These are phyloP conservation scores for Dicentrarchus labrax DNA, from an alignment of 2,113 vertebrate species.

Conservation along the genomic window DNA sequence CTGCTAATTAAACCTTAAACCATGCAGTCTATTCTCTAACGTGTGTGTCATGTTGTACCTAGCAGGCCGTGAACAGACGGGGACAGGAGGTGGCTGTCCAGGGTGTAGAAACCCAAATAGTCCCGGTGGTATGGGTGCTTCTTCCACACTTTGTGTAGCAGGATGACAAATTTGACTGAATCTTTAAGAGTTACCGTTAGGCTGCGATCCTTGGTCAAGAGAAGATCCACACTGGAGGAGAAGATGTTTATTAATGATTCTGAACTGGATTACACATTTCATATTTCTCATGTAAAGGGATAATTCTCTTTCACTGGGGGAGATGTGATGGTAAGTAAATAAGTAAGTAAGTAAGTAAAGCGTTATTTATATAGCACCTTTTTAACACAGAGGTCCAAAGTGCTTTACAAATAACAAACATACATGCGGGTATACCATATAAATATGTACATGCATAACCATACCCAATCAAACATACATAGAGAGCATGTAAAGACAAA, in stretches of 20 bases:
- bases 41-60: conserved; percentile 83
- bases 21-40: too few species aligned
- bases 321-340: too few species aligned
- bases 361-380: too few species aligned
- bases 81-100: conserved; percentile 90
- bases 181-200: conserved; percentile 87
- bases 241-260: neutral
- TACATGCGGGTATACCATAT: too few species aligned
- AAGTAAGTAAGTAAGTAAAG: too few species aligned
- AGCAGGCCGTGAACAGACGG: conserved; percentile 90
- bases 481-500: too few species aligned
- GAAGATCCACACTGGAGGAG: conserved; percentile 87
- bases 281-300: neutral
- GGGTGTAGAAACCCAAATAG: conserved; percentile 93
- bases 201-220: conserved; percentile 86
- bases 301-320: neutral
- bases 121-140: conserved; percentile 89
- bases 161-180: conserved; percentile 89
- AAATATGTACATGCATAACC: too few species aligned
- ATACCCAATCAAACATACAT: too few species aligned
- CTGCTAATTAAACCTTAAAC: too few species aligned
- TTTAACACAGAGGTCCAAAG: too few species aligned
- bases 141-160: conserved; percentile 93
- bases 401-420: too few species aligned
- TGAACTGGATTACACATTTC: neutral